Evolutionary conservation across 2,888 invertebrate genomes (phyloP), one percentile per base, ranked within the genome.

Genomic region (Busseola fusca): DNA sequence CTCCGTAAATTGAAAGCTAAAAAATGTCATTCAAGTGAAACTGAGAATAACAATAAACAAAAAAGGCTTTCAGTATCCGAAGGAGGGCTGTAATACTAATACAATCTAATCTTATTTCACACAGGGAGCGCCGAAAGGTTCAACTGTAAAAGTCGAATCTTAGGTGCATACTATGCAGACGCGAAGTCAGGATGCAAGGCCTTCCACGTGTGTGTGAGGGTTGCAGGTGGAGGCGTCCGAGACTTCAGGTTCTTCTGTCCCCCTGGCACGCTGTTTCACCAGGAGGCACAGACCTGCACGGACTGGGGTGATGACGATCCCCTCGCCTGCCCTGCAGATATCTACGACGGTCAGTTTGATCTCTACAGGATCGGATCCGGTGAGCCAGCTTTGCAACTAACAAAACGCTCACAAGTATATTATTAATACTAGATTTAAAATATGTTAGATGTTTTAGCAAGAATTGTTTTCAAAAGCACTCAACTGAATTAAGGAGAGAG

Each of bases 201-300:
- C 95, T 98, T 98, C 94, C 98, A 98, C 91, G 97, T 98, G 75
- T 98, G 98, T 91, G 98, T 98, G 80, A 97, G 98, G 88, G 97
- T 98, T 56, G 97, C 98, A 52, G 98, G 98, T 83, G 96, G 97
- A 63, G 97, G 97, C 87, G 96, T 98, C 74, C 96, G 97, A 91
- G 98, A 98, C 94, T 98, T 97, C 96, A 97, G 98, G 88, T 98
- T 98, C 95, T 96, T 98, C 90, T 98, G 98, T 89, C 98, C 98
- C 52, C 98, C 98, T 86, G 98, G 98, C 84, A 98, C 98, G 3
- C 97, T 98, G 82, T 98, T 98, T 94, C 98, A 98, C 93, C 98
- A 98, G 91, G 98, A 98, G 91, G 98, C 98, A 72, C 98, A 98
- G 94, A 98, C 98, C 37, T 98, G 98, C 91, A 98, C 98, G 62